Conservation (phyloP, 2,888 invertebrate genomes). For the Xiphydria camelus region DNA sequence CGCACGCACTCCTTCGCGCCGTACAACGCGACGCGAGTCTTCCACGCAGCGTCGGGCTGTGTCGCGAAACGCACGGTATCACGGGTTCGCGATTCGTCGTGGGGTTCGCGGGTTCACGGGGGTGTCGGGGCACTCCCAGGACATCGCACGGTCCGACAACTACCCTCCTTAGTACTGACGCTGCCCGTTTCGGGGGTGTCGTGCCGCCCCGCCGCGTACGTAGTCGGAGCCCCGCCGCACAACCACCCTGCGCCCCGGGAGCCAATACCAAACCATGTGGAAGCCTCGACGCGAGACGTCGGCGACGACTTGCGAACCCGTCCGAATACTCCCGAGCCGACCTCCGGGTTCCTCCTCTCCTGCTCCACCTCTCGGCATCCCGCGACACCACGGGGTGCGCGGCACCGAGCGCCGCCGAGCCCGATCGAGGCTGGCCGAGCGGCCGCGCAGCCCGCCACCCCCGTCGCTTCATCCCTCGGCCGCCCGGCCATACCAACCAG, state of each 20-base stretch:
- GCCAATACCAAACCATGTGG: conserved; percentile 58
- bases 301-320: conserved; percentile 49
- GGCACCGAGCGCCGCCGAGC: conserved; percentile 47
- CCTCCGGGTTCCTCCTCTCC: neutral
- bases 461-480: conserved; percentile 6
- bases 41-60: too few species aligned
- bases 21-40: too few species aligned
- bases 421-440: conserved; percentile 28
- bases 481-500: conserved; percentile 10
- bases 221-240: conserved; percentile 42
- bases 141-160: conserved; percentile 53
- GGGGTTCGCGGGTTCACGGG: too few species aligned
- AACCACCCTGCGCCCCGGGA: conserved; percentile 54
- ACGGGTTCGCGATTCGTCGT: conserved; percentile 19
- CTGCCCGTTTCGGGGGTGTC: conserved; percentile 52
- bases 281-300: conserved; percentile 49
- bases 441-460: conserved; percentile 26
- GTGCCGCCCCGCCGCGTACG: conserved; percentile 39
- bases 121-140: conserved; percentile 54
- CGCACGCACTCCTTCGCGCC: too few species aligned
- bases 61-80: too few species aligned
- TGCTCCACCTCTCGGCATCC: too few species aligned
- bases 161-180: conserved; percentile 55
- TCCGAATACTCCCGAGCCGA: conserved; percentile 43
- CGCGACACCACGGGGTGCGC: too few species aligned